Conservation (phyloP, 2,888 invertebrate genomes). For the Margaritifera margaritifera region DNA sequence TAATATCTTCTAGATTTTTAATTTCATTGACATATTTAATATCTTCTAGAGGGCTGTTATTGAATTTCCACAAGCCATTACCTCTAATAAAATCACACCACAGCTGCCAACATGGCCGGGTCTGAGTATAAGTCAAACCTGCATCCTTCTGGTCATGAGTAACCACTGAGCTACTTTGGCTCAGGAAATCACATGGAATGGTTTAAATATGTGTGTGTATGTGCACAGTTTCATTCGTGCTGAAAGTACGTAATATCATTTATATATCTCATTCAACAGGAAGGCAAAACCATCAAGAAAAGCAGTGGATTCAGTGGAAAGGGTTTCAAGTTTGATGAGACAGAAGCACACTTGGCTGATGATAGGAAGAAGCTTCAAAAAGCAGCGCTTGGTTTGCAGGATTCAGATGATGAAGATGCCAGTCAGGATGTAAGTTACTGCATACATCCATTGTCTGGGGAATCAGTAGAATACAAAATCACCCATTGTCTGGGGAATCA, state of each 20-base stretch:
- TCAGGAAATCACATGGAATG: too few species aligned
- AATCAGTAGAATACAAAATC: too few species aligned
- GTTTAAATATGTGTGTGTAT: not conserved
- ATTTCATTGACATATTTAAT: too few species aligned
- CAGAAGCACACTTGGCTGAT: conserved; percentile 94
- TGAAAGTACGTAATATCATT: not conserved
- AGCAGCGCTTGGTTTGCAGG: conserved; percentile 88
- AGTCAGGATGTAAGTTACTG: conserved; percentile 83
- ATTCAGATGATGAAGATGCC: conserved; percentile 98
- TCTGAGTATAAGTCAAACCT: too few species aligned
- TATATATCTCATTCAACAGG: conserved; percentile 44
- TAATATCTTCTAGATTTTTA: too few species aligned
- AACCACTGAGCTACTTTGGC: too few species aligned
- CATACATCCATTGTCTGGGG: not conserved
- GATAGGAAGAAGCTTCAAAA: conserved; percentile 99
- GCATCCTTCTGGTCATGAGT: too few species aligned
- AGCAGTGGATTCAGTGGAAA: conserved; percentile 83
- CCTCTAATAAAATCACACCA: too few species aligned
- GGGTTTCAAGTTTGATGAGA: conserved; percentile 98
- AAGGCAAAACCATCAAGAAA: conserved; percentile 74
- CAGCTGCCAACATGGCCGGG: too few species aligned
- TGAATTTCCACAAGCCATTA: too few species aligned
- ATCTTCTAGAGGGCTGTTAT: too few species aligned
- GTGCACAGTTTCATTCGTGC: not conserved
- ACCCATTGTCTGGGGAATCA: too few species aligned